Base-by-base conservation (phyloP, 2,888 invertebrate species). In the Drosophila bunnanda region DNA sequence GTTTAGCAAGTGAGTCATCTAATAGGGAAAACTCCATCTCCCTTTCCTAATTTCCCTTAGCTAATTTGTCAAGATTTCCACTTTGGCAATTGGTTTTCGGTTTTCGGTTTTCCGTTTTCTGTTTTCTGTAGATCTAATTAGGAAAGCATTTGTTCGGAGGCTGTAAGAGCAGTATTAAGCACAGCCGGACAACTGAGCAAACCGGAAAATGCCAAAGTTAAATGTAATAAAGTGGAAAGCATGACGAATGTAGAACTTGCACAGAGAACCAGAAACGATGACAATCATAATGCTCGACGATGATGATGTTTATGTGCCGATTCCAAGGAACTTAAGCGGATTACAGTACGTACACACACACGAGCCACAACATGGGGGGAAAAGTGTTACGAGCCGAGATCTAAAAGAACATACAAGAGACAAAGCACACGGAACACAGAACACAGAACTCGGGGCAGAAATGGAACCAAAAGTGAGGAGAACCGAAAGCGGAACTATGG, bases 301-400 rank as follows among this genome's bases (percentile, higher is more conserved):
- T 82, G 44, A 75, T 82, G 71, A 75, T 66, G 77, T 75, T 80
- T 75, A 82, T 85, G 86, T 84, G 81, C 89, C 75, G 88, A 87
- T 84, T 89, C 87, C 74, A 60, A 68, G 78, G 84, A 84, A 84
- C 82, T 78, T 84, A 84, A 84, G 83, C 89, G 84, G 83, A 87
- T 84, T 84, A 75, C 25, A 60, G 28, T 22, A 36, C 50, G 20
- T 39, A 15, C 20, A 17, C 36, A 41, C 44, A 44, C 55, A 75
- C 68, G 53, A 48, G 68, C 43, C 53, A 66, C 66, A 55, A 58
- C 57, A 52, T 36, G 46, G 57, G 55, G 70, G 70, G 64, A 80
- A 84, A 89, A 84, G 84, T 87, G 89, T 87, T 84, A 89, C 89
- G 74, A 75, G 71, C 82, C 58, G 46, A 30, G 56, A 65, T 43